These are phyloP conservation scores for Oryzias melastigma DNA, from an alignment of 2,113 vertebrate species.

Conservation along the genomic window DNA sequence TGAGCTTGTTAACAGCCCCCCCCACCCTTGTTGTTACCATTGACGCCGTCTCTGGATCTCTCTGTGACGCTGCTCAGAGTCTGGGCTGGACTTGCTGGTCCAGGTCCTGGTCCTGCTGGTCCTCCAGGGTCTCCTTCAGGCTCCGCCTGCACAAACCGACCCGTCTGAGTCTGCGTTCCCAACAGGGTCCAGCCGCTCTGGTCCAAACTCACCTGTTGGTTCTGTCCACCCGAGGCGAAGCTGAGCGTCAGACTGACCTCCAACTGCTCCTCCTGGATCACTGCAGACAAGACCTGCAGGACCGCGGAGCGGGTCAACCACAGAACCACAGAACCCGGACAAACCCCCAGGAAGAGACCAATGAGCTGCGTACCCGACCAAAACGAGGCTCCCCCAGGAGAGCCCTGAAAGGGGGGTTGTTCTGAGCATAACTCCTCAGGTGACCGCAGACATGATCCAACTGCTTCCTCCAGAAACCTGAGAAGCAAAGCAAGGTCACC, in stretches of 20 bases:
- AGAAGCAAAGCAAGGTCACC: not conserved
- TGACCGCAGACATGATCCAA: constrained; percentile 93
- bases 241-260: constrained; percentile 86
- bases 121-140: not conserved
- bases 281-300: constrained; percentile 85
- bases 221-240: constrained; percentile 73
- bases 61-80: constrained; percentile 51
- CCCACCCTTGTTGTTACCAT: not conserved
- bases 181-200: fast-evolving
- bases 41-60: not conserved
- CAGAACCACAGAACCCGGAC: no score
- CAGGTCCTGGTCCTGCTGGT: not conserved
- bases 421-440: constrained; percentile 89
- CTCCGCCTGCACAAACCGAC: constrained; percentile 15
- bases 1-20: no score
- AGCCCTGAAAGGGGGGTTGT: constrained; percentile 86
- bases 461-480: constrained; percentile 96
- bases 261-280: constrained; percentile 79
- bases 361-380: constrained; percentile 82
- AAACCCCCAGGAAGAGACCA: not conserved
- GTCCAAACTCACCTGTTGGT: constrained; percentile 24
- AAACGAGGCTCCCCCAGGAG: constrained; percentile 90
- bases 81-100: not conserved
- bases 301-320: constrained; percentile 14
- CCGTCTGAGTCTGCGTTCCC: fast-evolving